phyloP scores from a whole-genome alignment of 2,888 invertebrate species.

The Himalopsyche kuldschensis region DNA sequence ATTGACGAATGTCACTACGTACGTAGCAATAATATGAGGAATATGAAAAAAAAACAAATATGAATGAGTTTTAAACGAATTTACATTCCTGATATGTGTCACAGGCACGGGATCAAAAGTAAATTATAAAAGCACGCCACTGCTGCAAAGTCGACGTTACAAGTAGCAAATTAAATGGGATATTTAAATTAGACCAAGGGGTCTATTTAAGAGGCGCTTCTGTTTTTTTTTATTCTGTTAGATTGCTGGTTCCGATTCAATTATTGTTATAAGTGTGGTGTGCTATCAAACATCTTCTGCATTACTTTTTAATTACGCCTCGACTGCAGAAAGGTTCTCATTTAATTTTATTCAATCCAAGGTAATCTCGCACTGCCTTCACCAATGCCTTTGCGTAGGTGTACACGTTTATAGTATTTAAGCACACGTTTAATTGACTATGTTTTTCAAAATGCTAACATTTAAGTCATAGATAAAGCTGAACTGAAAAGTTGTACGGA shows the following conservation, averaged over 20 bases:
- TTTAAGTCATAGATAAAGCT: no score
- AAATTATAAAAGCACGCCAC: not conserved
- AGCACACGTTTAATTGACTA: no score
- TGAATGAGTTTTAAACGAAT: no score
- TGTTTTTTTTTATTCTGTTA: not conserved
- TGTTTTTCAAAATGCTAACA: no score
- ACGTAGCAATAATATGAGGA: no score
- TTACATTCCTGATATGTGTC: no score
- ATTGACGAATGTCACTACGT: no score
- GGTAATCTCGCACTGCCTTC: not conserved
- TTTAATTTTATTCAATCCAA: not conserved
- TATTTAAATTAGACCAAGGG: constrained; percentile 22
- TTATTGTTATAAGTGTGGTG: not conserved
- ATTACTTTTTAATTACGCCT: not conserved
- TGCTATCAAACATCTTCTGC: not conserved
- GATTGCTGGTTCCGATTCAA: not conserved
- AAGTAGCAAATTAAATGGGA: constrained; percentile 21
- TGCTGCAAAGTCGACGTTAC: not conserved
- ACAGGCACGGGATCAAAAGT: no score
- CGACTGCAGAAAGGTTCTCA: not conserved
- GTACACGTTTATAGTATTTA: no score
- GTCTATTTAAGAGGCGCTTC: not conserved
- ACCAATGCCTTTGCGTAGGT: no score
- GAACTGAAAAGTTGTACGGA: no score
- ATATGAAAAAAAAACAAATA: no score